Evolutionary conservation across 2,888 invertebrate species (phyloP), one percentile per base, ranked within the genome.

Genomic region (Lepidochitona cinerea): DNA sequence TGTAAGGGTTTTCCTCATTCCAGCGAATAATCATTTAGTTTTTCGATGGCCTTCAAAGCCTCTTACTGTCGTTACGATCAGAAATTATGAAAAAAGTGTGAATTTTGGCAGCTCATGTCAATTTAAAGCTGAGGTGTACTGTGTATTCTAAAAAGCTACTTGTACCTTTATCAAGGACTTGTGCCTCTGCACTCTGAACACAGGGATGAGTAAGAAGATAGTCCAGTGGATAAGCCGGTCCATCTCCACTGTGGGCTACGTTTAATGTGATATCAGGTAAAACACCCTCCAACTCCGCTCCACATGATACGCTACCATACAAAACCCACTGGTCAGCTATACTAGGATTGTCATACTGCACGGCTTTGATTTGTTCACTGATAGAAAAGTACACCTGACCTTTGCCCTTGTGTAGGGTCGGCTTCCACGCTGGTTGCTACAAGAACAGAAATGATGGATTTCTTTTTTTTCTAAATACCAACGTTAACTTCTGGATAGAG

Each of bases 381-480:
- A 88, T 75, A 23, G 79, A 72, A 23, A 87, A 75, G 70, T 83
- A 77, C 7, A 88, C 81, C 54, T 80, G 78, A 37, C 80, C 80
- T 70, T 85, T 87, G 12, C 87, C 87, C 71, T 84, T 86, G 70
- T 85, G 81, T 49, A 81, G 65, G 0, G 81, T 75, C 29, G 88
- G 85, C 65, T 85, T 87, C 88, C 88, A 88, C 6, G 87, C 86
- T 66, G 88, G 85, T 82, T 86, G 84, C 88, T 88, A 78, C 33
- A 82, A 78, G n/a, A n/a, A n/a, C n/a, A n/a, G n/a, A n/a, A n/a
- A n/a, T n/a, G n/a, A n/a, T n/a, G n/a, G n/a, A n/a, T n/a, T n/a
- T n/a, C n/a, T n/a, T n/a, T n/a, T n/a, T n/a, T n/a, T n/a, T n/a
- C n/a, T n/a, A n/a, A n/a, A n/a, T n/a, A n/a, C n/a, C n/a, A n/a